These are phyloP conservation scores for Congeria kusceri DNA, from an alignment of 2,888 invertebrate species.

Conservation along the genomic window DNA sequence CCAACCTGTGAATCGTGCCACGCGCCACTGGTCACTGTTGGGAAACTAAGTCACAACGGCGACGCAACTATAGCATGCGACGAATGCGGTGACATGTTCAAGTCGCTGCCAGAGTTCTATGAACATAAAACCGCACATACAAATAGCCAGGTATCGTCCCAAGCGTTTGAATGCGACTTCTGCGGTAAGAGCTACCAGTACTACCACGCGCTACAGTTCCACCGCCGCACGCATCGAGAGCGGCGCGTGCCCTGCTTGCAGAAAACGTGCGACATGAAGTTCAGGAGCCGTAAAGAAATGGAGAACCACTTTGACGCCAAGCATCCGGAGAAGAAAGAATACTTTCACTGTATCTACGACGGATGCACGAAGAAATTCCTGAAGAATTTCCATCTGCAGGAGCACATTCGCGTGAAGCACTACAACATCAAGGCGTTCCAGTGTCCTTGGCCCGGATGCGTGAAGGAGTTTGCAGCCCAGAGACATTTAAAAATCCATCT, in stretches of 20 bases:
- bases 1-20: constrained; percentile 59
- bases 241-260: constrained; percentile 55
- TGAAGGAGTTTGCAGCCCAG: constrained; percentile 73
- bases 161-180: constrained; percentile 60
- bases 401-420: constrained; percentile 76
- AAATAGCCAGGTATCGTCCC: constrained; percentile 41
- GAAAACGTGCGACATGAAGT: constrained; percentile 56
- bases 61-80: constrained; percentile 62
- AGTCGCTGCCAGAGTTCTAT: constrained; percentile 64
- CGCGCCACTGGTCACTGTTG: constrained; percentile 22
- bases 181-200: constrained; percentile 63
- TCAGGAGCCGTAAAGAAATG: constrained; percentile 56
- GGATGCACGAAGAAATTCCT: constrained; percentile 71
- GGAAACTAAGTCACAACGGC: constrained; percentile 16
- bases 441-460: constrained; percentile 74
- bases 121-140: constrained; percentile 70
- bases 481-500: constrained; percentile 76
- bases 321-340: constrained; percentile 62
- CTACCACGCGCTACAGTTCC: constrained; percentile 62
- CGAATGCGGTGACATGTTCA: constrained; percentile 70
- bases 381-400: constrained; percentile 72
- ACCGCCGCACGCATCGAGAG: constrained; percentile 65
- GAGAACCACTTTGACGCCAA: constrained; percentile 63
- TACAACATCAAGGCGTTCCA: constrained; percentile 69
- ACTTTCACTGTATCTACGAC: constrained; percentile 70